A percentile compares a stretch with the other conserved stretches of the same genome.
These are phyloP conservation scores for Meteorus cinctellus DNA, from an alignment of 2,888 invertebrate genomes.

Conservation along the genomic window DNA sequence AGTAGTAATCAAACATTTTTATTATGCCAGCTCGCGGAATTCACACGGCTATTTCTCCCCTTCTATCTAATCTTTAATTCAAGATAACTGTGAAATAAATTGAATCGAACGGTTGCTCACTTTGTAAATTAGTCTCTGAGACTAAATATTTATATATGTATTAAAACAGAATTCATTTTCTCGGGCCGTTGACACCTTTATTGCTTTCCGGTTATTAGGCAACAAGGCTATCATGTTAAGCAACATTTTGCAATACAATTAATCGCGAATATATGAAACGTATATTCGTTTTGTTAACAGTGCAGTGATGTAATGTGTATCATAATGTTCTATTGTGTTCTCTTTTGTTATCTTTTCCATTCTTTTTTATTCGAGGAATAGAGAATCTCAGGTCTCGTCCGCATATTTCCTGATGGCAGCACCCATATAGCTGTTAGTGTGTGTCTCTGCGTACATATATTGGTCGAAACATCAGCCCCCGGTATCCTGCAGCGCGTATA, in stretches of 20 bases:
- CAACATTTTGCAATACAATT: background rate
- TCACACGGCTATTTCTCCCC: background rate
- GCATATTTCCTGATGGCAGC: constrained; percentile 59
- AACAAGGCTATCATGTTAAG: background rate
- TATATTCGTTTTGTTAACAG: background rate
- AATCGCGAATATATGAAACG: background rate
- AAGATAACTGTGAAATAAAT: constrained; percentile 41
- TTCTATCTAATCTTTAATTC: background rate
- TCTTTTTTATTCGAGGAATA: constrained; percentile 12
- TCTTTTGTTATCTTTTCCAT: background rate
- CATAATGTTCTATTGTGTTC: background rate
- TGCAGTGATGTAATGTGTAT: background rate
- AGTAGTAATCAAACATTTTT: background rate
- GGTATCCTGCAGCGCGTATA: constrained; percentile 40
- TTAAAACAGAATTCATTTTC: background rate
- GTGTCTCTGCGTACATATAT: constrained; percentile 10
- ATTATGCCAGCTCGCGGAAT: background rate
- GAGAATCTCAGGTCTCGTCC: constrained; percentile 61
- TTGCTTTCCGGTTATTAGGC: constrained; percentile 17
- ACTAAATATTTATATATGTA: constrained; percentile 2
- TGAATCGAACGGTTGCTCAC: background rate
- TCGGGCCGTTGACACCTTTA: constrained; percentile 19
- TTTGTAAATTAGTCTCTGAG: background rate
- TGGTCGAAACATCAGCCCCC: constrained; percentile 56
- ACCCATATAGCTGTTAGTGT: constrained; percentile 46